Conservation (phyloP, 1,140 invertebrate genomes). For the Tetraneura akinire region DNA sequence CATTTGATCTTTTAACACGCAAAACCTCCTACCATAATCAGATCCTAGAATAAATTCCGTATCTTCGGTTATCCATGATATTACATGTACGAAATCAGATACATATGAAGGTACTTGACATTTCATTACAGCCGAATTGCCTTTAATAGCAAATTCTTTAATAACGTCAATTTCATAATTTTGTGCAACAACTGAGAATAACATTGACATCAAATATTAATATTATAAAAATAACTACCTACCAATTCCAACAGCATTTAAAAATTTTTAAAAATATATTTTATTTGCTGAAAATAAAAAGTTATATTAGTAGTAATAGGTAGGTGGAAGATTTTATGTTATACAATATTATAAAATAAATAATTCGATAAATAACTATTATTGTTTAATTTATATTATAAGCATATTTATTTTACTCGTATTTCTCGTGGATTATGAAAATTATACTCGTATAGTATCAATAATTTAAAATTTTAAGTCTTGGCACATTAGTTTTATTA, state of each 20-base stretch:
- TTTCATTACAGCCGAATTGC: constrained; percentile 87
- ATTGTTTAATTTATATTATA: background rate
- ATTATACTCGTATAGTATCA: background rate
- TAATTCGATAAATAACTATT: background rate
- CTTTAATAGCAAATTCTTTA: constrained; percentile 90
- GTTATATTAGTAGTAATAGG: background rate
- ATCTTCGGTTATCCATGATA: constrained; percentile 81
- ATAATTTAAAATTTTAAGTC: background rate
- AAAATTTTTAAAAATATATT: background rate
- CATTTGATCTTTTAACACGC: constrained; percentile 2
- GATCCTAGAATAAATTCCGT: constrained; percentile 61
- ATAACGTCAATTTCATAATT: constrained; percentile 89
- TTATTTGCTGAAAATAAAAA: constrained; percentile 21
- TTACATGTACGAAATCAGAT: constrained; percentile 84
- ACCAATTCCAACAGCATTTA: no score
- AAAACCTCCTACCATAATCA: constrained; percentile 42
- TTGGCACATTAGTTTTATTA: background rate
- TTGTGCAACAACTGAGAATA: constrained; percentile 78
- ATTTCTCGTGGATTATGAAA: no score
- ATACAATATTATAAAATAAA: background rate
- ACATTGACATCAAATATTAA: background rate
- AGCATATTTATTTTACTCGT: background rate
- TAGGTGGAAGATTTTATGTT: background rate
- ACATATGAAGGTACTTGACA: constrained; percentile 91
- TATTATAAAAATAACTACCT: background rate